Conservation (phyloP, 2,888 invertebrate species). For the Lochmaea crataegi region DNA sequence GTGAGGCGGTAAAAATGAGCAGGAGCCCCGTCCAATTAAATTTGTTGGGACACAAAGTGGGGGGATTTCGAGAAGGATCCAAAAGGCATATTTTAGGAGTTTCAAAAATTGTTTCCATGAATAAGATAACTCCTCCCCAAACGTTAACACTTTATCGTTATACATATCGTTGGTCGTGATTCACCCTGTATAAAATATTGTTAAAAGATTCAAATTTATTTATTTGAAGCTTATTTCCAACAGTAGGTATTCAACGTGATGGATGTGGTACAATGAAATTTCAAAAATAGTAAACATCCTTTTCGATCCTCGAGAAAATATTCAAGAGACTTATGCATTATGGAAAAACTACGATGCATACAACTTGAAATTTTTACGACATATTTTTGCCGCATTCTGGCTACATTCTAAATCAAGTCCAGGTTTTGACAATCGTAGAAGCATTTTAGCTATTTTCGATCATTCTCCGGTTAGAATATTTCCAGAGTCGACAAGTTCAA, state of each 20-base stretch:
- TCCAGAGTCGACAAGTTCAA: not conserved
- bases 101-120: no score
- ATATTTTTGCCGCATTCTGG: slow-evolving; percentile 30
- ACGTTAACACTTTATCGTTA: no score
- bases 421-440: slow-evolving; percentile 6
- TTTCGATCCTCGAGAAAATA: slow-evolving; percentile 17
- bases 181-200: no score
- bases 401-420: slow-evolving; percentile 8
- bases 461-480: not conserved
- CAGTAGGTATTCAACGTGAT: slow-evolving; percentile 5
- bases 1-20: no score
- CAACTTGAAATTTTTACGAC: slow-evolving; percentile 26
- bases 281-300: slow-evolving; percentile 37
- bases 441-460: slow-evolving; percentile 27
- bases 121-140: no score
- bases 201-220: no score
- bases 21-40: no score
- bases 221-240: not conserved
- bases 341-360: slow-evolving; percentile 24
- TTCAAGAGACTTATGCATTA: slow-evolving; percentile 24
- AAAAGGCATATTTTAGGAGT: no score
- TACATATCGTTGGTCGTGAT: no score
- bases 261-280: slow-evolving; percentile 32
- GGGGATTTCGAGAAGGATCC: no score
- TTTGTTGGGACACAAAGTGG: no score